These are phyloP conservation scores for Bothrops jararaca DNA, from an alignment of 2,113 vertebrate genomes.

Conservation along the genomic window DNA sequence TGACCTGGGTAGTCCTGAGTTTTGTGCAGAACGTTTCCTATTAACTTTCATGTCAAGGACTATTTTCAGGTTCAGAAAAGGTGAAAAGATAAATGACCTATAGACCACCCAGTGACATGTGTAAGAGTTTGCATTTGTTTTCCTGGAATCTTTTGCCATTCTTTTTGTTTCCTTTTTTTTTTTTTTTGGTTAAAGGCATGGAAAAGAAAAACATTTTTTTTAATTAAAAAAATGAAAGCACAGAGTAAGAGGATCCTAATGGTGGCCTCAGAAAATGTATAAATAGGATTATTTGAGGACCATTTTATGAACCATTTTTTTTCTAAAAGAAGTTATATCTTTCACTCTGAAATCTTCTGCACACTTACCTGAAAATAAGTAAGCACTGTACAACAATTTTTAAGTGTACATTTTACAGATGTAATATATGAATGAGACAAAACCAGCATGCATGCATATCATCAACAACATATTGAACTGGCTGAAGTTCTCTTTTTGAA, in stretches of 20 bases:
- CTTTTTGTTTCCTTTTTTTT: not conserved
- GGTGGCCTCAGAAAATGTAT: slow-evolving; percentile 18
- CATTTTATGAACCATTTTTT: not conserved
- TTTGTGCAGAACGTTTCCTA: slow-evolving; percentile 48
- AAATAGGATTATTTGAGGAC: not conserved
- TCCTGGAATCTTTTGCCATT: slow-evolving; percentile 29
- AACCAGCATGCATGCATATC: not conserved
- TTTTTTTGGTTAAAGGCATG: not conserved
- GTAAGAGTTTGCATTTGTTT: slow-evolving; percentile 28
- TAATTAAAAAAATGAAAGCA: not conserved
- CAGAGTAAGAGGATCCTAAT: not conserved
- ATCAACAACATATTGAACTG: not conserved
- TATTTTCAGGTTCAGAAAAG: slow-evolving; percentile 67
- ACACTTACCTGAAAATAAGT: not conserved
- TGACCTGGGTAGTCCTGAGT: slow-evolving; percentile 62
- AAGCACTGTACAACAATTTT: not conserved
- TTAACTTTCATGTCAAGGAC: slow-evolving; percentile 54
- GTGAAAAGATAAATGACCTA: slow-evolving; percentile 60
- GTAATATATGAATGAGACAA: not conserved
- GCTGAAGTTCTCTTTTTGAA: not conserved
- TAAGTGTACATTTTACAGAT: not conserved
- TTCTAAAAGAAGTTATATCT: not conserved
- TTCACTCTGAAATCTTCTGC: not conserved
- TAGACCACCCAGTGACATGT: slow-evolving; percentile 40
- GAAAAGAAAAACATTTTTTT: not conserved